Evolutionary conservation across 2,797 vertebrate species (phyloP).

Genomic region (Hippoglossus hippoglossus): DNA sequence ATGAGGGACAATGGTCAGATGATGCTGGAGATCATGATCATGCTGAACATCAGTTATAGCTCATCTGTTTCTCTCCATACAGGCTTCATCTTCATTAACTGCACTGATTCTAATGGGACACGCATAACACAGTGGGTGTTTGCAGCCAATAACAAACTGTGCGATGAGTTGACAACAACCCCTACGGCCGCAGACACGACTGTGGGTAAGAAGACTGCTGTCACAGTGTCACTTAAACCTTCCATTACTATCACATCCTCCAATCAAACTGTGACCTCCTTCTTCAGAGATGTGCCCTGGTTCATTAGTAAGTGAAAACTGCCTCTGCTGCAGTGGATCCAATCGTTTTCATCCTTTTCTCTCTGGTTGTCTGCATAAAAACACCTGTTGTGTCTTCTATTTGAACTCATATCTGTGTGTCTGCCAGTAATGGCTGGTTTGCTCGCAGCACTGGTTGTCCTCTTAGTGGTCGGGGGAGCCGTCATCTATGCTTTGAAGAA

Average conservation of each 20-base stretch:
- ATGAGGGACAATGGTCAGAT: neutral
- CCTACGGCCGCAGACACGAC: accelerated
- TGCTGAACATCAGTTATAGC: neutral
- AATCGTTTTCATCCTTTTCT: neutral
- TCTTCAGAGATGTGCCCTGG: neutral
- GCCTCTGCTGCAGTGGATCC: slow-evolving; percentile 10
- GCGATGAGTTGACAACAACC: slow-evolving; percentile 24
- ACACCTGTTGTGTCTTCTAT: neutral
- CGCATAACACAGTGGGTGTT: slow-evolving; percentile 40
- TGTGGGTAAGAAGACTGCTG: slow-evolving; percentile 50
- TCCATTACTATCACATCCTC: slow-evolving; percentile 21
- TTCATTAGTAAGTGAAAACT: slow-evolving; percentile 58
- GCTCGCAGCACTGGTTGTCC: slow-evolving; percentile 32
- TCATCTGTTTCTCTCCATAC: neutral
- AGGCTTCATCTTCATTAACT: slow-evolving; percentile 43
- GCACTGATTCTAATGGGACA: slow-evolving; percentile 37
- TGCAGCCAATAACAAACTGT: slow-evolving; percentile 30
- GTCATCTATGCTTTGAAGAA: slow-evolving; percentile 39
- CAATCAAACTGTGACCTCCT: neutral
- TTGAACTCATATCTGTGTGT: neutral
- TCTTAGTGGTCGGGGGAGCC: slow-evolving; percentile 25
- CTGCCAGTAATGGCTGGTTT: neutral
- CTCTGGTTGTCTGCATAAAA: neutral
- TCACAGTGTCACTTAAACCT: slow-evolving; percentile 21
- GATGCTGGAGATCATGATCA: neutral